Evolutionary conservation across 2,888 invertebrate genomes (phyloP), one percentile per base, ranked within the genome.

Genomic region (Smittia aterrima): DNA sequence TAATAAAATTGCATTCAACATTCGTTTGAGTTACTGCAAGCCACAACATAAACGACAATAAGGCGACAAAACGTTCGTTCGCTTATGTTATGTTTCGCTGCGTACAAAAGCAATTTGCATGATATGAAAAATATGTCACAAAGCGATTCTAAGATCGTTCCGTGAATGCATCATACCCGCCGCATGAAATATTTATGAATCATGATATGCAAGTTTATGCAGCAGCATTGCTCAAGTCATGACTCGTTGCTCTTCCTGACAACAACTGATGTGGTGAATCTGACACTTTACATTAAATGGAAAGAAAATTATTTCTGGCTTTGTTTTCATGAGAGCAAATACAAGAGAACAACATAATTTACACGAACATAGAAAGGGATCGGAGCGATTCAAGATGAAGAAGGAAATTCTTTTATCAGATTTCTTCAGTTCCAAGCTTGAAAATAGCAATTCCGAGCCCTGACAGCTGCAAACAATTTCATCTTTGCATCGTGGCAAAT

Each of bases 51-150:
- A 32, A 9, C 32, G 9, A 9, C 32, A 32, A 32, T 32, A 32
- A 9, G 4, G 32, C 32, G 9, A 32, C 32, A 32, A 32, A 32
- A 32, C 32, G 32, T 32, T 32, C 9, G 3, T 9, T 9, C 32
- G 32, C 9, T 32, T 32, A 3, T 32, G 32, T 9, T 32, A 6
- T 32, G 9, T 9, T 32, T n/a, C n/a, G n/a, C n/a, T 32, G 32
- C 32, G 4, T 6, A 32, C 32, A 9, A 32, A 32, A 32, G 32
- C 32, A 32, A 32, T 32, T 32, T 32, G 32, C 9, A 3, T 32
- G 32, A 76, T 67, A 74, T 11, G 74, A 41, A 20, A 9, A 25
- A 7, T 66, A 47, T 47, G 47, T 47, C 47, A 16, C 16, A 11
- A 2, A 3, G 47, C 11, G 47, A 47, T 47, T 47, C 47, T 47